A percentile compares a stretch with the other conserved stretches of the same genome.
phyloP scores from a whole-genome alignment of 2,888 invertebrate genomes.

The Mythimna loreyi region DNA sequence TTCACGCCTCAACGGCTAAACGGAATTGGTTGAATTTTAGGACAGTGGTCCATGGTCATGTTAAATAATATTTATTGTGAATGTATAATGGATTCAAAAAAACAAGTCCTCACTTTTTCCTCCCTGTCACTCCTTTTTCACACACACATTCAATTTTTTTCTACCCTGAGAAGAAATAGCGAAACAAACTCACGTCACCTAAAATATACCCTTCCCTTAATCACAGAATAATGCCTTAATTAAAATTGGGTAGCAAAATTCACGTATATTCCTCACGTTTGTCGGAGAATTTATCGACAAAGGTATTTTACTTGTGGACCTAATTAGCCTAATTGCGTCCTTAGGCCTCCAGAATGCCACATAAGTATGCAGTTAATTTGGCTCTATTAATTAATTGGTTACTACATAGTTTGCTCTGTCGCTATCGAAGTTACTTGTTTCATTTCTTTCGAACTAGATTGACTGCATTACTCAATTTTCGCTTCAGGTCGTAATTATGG shows the following conservation, averaged over 20 bases:
- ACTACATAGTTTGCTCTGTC: conserved; percentile 1
- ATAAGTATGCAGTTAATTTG: conserved; percentile 32
- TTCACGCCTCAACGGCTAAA: too few relatives aligned
- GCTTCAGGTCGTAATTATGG: not conserved
- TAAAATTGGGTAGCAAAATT: not conserved
- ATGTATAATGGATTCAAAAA: too few relatives aligned
- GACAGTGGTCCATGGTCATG: not conserved
- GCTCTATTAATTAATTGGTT: conserved; percentile 1
- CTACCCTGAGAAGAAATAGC: too few relatives aligned
- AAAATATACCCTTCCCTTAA: too few relatives aligned
- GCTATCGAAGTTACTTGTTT: not conserved
- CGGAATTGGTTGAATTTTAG: too few relatives aligned
- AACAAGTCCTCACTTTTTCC: too few relatives aligned
- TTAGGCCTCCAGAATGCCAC: not conserved
- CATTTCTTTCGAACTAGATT: conserved; percentile 6
- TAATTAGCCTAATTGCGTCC: conserved; percentile 24
- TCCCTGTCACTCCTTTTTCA: too few relatives aligned
- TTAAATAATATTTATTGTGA: too few relatives aligned
- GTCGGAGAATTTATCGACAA: conserved; percentile 8
- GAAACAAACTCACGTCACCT: too few relatives aligned
- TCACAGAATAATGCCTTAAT: too few relatives aligned
- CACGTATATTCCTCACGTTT: conserved; percentile 1
- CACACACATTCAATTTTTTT: too few relatives aligned
- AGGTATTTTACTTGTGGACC: conserved; percentile 15
- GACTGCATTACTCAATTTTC: not conserved